Conservation (phyloP, 2,797 vertebrate genomes). For the Centropyge bicolor region DNA sequence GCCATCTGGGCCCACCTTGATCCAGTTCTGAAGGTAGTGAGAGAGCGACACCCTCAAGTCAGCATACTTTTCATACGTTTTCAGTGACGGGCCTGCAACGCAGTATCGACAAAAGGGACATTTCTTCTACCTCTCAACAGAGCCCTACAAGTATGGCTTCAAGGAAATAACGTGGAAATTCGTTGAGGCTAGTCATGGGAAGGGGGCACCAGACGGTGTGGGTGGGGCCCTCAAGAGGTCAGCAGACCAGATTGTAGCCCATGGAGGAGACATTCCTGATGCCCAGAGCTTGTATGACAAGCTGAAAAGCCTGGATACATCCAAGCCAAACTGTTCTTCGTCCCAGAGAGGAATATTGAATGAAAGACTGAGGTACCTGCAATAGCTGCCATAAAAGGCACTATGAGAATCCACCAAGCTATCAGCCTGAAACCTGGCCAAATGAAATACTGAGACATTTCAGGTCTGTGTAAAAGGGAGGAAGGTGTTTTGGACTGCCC, state of each 20-base stretch:
- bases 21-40: conserved; percentile 10
- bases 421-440: conserved; percentile 40
- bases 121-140: conserved; percentile 43
- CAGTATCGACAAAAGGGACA: conserved; percentile 33
- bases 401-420: conserved; percentile 49
- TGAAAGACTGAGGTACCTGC: conserved; percentile 39
- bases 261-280: conserved; percentile 41
- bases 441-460: conserved; percentile 49
- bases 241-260: conserved; percentile 25
- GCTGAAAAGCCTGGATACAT: conserved; percentile 24
- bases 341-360: conserved; percentile 33
- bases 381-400: conserved; percentile 45
- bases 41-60: conserved; percentile 45
- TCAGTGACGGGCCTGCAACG: conserved; percentile 11
- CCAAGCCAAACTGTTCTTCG: conserved; percentile 24
- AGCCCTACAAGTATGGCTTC: conserved; percentile 46
- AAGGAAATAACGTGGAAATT: conserved; percentile 40
- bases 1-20: conserved; percentile 18
- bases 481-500: conserved; percentile 52
- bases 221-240: conserved; percentile 41
- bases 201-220: conserved; percentile 34
- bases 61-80: conserved; percentile 27
- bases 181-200: conserved; percentile 46
- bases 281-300: conserved; percentile 28
- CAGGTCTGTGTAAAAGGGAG: conserved; percentile 49